phyloP scores from a whole-genome alignment of 2,888 invertebrate species.

The Dolomedes plantarius region DNA sequence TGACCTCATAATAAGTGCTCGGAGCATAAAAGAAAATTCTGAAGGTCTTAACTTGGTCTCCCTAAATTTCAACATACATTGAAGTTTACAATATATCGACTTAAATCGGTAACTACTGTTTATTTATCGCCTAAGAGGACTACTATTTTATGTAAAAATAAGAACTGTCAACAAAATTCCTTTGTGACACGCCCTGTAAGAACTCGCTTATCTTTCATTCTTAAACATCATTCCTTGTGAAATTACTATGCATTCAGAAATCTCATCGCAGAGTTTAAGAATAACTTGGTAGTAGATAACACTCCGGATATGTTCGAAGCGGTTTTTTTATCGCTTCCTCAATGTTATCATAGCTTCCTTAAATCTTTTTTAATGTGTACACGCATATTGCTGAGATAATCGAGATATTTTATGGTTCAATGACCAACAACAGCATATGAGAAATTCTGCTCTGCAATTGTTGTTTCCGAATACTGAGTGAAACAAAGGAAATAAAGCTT shows the following conservation, averaged over 20 bases:
- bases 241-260: background rate
- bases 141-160: too few species aligned
- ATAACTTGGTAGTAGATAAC: conserved; percentile 26
- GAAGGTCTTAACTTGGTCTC: too few species aligned
- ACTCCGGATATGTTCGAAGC: conserved; percentile 25
- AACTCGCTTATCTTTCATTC: background rate
- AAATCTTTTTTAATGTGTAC: conserved; percentile 42
- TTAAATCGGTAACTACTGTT: too few species aligned
- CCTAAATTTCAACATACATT: too few species aligned
- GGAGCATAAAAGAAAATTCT: too few species aligned
- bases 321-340: conserved; percentile 51
- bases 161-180: too few species aligned
- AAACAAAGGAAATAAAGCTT: background rate
- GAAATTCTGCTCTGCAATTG: background rate
- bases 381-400: conserved; percentile 46
- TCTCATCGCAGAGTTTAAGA: background rate
- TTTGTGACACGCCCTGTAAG: too few species aligned
- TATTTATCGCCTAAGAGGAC: too few species aligned
- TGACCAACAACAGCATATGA: conserved; percentile 12
- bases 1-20: too few species aligned
- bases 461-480: background rate
- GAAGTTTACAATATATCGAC: too few species aligned
- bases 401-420: conserved; percentile 49
- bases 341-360: conserved; percentile 48
- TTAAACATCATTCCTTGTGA: background rate